These are phyloP conservation scores for Melieria omissa DNA, from an alignment of 2,888 invertebrate species.

Conservation along the genomic window DNA sequence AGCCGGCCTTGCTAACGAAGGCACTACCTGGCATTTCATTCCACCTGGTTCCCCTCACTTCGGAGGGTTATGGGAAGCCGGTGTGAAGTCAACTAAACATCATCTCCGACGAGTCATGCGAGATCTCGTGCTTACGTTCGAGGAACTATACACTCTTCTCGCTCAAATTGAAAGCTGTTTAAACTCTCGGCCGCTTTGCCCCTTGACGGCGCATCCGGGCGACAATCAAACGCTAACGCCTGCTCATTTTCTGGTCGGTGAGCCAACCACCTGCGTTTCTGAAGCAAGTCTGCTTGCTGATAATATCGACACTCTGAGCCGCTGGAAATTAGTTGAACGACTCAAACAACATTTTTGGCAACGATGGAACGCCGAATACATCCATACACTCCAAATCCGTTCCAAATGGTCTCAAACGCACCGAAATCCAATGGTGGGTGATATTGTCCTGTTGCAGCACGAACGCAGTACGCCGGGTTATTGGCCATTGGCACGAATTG, in stretches of 20 bases:
- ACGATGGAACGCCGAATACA: slow-evolving; percentile 37
- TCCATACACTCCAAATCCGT: slow-evolving; percentile 19
- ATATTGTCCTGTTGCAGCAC: slow-evolving; percentile 33
- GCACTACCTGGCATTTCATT: slow-evolving; percentile 28
- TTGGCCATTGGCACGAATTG: slow-evolving; percentile 50
- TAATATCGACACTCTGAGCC: slow-evolving; percentile 17
- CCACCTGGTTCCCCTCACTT: slow-evolving; percentile 28
- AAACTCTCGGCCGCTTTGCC: slow-evolving; percentile 34
- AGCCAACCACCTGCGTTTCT: slow-evolving; percentile 18
- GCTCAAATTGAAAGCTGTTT: slow-evolving; percentile 29
- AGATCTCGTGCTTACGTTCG: slow-evolving; percentile 10
- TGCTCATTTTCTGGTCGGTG: slow-evolving; percentile 29
- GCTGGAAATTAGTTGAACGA: slow-evolving; percentile 28
- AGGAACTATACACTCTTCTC: slow-evolving; percentile 21
- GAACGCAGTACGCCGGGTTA: slow-evolving; percentile 35
- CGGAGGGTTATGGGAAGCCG: slow-evolving; percentile 21
- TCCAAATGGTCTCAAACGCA: slow-evolving; percentile 15
- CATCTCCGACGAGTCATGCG: slow-evolving; percentile 16
- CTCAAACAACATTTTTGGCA: slow-evolving; percentile 40
- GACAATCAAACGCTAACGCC: slow-evolving; percentile 27
- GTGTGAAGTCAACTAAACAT: slow-evolving; percentile 21
- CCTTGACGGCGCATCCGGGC: slow-evolving; percentile 10
- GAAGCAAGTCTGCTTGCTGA: slow-evolving; percentile 17
- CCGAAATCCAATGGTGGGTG: slow-evolving; percentile 22
- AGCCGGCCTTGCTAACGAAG: slow-evolving; percentile 19